Base-by-base conservation (phyloP, 2,113 vertebrate species). In the Cyrtonyx montezumae region DNA sequence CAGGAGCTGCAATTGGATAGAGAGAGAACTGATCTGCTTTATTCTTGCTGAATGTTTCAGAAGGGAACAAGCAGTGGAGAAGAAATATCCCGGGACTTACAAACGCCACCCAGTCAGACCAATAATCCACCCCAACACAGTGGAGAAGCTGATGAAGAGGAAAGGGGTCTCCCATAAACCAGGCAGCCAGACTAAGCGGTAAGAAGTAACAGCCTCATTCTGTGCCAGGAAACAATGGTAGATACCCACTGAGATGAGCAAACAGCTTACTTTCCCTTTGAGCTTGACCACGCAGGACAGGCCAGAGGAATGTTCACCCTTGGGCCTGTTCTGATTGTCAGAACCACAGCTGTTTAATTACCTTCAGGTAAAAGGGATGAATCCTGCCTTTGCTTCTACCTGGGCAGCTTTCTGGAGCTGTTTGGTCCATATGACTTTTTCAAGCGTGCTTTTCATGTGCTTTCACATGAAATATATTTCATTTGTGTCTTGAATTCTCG, bases 131-230 rank as follows among this genome's bases (percentile, higher is more conserved):
- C 97, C 99, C 88, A 99, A 99, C 6, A 98, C 99, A 67, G 98
- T 99, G 70, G 99, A 99, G 97, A 99, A 99, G 87, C 96, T 99
- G 94, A 99, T 99, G 97, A 99, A 98, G 97, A 99, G 98, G 96
- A 99, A 99, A 89, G 98, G 98, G 16, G 98, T 98, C 87, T 93
- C 97, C 9, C 99, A 99, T 95, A 99, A 99, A 93, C 96, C 99
- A 32, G 98, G 99, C 36, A 94, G 98, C 90, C 98, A 99, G 76
- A 95, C 98, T 40, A 99, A 98, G 96, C 97, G 99, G 99, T 99
- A 87, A 97, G 98, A 83, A 42, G 17, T 11, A 13, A 42, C 20
- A 87, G 11, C 28, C 9, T 34, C 32, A 34, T 37, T 58, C 49
- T 81, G 43, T 70, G 46, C 37, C 42, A 48, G 53, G 32, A 84